Evolutionary conservation across 2,888 invertebrate genomes (phyloP).

Genomic region (Caradrina kadenii): DNA sequence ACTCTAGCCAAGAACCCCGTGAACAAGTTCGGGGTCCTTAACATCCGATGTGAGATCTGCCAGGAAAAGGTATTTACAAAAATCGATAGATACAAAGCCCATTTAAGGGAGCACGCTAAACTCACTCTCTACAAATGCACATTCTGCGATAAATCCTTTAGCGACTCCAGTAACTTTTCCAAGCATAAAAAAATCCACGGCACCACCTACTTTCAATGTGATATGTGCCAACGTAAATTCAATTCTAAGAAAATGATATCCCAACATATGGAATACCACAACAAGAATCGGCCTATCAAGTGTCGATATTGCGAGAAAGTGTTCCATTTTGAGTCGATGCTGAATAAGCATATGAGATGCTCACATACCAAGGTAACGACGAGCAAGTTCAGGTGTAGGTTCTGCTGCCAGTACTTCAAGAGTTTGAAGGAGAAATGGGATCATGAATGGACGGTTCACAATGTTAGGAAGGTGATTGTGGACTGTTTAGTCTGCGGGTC

Average conservation of each 20-base stretch:
- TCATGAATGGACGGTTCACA: constrained; percentile 85
- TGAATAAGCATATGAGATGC: constrained; percentile 84
- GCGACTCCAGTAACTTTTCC: constrained; percentile 88
- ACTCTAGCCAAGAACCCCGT: constrained; percentile 83
- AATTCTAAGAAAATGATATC: constrained; percentile 87
- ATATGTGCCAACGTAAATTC: constrained; percentile 85
- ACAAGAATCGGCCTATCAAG: constrained; percentile 75
- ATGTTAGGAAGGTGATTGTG: constrained; percentile 82
- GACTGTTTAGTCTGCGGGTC: constrained; percentile 83
- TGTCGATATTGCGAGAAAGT: constrained; percentile 79
- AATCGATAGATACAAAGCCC: constrained; percentile 86
- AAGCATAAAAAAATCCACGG: constrained; percentile 89
- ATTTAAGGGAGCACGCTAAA: constrained; percentile 86
- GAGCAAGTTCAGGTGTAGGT: constrained; percentile 77
- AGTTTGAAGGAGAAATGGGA: constrained; percentile 87
- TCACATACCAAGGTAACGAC: constrained; percentile 73
- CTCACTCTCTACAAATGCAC: constrained; percentile 86
- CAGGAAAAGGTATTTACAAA: constrained; percentile 77
- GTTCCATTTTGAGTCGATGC: constrained; percentile 85
- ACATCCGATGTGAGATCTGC: constrained; percentile 83
- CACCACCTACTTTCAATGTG: constrained; percentile 81
- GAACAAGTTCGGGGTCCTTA: constrained; percentile 76
- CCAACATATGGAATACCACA: constrained; percentile 86
- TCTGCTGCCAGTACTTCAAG: constrained; percentile 77
- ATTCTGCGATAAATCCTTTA: constrained; percentile 87